These are phyloP conservation scores for Amphipyra tragopoginis DNA, from an alignment of 2,888 invertebrate genomes.

Conservation along the genomic window DNA sequence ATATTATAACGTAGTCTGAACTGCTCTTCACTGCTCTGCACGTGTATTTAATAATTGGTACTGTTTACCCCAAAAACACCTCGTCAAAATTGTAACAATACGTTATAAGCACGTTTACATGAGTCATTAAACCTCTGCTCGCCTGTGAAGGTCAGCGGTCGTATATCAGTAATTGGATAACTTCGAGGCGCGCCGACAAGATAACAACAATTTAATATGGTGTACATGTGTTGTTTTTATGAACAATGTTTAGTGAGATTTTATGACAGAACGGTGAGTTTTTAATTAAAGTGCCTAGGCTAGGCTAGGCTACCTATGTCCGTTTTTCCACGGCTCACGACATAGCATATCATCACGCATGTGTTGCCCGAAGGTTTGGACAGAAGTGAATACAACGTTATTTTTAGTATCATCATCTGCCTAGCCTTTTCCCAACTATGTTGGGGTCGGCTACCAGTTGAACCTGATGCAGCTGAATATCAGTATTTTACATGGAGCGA, in stretches of 20 bases:
- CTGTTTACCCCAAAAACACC: constrained; percentile 1
- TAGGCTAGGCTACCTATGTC: no score
- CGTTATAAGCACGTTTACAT: constrained; percentile 27
- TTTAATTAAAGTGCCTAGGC: constrained; percentile 10
- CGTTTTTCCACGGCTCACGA: no score
- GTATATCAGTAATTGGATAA: constrained; percentile 49
- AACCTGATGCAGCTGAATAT: no score
- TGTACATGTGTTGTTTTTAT: constrained; percentile 16
- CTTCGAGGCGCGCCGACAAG: constrained; percentile 34
- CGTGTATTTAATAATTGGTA: not conserved
- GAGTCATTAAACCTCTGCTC: constrained; percentile 12
- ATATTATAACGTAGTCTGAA: no score
- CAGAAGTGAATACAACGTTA: no score
- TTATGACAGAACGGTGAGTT: not conserved
- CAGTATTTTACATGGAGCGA: no score
- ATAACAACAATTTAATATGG: constrained; percentile 40
- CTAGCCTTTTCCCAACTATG: no score
- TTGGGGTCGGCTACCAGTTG: no score
- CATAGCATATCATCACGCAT: no score
- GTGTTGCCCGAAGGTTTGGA: no score
- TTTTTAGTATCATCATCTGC: no score
- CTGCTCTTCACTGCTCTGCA: no score
- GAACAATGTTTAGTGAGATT: not conserved
- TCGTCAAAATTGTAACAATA: constrained; percentile 6
- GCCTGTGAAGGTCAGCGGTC: constrained; percentile 27